A percentile compares a stretch with the other conserved stretches of the same genome.
phyloP scores from a whole-genome alignment of 2,797 vertebrate species.

The Chrysocyon brachyurus region DNA sequence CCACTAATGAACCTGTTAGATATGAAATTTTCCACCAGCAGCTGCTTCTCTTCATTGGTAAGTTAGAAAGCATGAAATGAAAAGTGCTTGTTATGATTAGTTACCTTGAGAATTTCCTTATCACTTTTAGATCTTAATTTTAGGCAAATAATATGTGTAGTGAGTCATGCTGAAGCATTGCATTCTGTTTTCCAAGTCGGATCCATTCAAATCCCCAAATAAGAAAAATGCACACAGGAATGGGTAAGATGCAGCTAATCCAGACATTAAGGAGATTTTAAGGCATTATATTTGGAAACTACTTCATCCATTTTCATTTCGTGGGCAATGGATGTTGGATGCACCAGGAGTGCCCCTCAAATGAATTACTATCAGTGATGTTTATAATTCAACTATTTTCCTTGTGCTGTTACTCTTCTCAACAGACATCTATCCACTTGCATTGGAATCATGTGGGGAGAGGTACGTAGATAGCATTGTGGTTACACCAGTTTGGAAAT shows the following conservation, averaged over 20 bases:
- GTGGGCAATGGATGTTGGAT: neutral
- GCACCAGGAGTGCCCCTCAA: too few relatives aligned
- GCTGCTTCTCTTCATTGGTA: conserved; percentile 80
- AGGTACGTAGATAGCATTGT: neutral
- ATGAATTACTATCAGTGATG: neutral
- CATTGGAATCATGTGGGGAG: neutral
- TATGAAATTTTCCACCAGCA: conserved; percentile 65
- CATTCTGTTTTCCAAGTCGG: neutral
- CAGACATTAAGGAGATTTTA: neutral
- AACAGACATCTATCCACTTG: neutral
- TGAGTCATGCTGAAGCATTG: neutral
- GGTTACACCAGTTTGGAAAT: neutral
- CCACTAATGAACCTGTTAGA: conserved; percentile 68
- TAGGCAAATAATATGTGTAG: conserved; percentile 63
- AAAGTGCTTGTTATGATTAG: conserved; percentile 75
- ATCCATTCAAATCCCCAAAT: neutral
- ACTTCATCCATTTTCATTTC: neutral
- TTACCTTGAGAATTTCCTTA: conserved; percentile 68
- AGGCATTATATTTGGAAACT: neutral
- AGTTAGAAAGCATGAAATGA: conserved; percentile 75
- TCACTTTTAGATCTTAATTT: conserved; percentile 81
- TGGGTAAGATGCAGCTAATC: neutral
- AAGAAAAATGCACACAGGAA: neutral
- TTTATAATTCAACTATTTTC: neutral
- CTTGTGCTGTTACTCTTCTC: neutral